Conservation (phyloP, 2,113 vertebrate species). For the Otolemur garnettii region DNA sequence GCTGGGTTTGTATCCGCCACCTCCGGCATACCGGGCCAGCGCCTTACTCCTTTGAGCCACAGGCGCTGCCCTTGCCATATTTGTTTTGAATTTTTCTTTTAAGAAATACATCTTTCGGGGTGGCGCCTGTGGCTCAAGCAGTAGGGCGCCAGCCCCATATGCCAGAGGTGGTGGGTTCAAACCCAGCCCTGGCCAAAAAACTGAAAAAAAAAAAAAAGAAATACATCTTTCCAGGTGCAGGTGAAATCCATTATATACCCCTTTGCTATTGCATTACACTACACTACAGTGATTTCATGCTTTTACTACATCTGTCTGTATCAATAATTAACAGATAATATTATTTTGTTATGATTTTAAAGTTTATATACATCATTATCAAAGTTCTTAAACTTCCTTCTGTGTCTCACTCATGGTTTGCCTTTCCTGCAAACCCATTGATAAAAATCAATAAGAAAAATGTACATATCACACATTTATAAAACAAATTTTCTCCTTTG, state of each 20-base stretch:
- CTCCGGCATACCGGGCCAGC: too few species aligned
- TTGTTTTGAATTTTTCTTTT: too few species aligned
- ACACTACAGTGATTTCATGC: not conserved
- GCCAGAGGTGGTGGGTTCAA: too few species aligned
- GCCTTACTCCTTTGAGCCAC: too few species aligned
- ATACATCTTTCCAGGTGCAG: not conserved
- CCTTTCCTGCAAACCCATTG: not conserved
- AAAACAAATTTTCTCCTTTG: not conserved
- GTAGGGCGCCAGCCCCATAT: too few species aligned
- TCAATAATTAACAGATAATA: not conserved
- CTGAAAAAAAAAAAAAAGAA: too few species aligned
- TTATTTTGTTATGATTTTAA: slow-evolving; percentile 5
- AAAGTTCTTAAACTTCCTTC: not conserved
- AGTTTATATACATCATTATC: not conserved
- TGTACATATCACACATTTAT: not conserved
- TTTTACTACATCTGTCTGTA: not conserved
- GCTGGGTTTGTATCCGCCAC: too few species aligned
- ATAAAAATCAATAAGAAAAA: not conserved
- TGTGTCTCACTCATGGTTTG: not conserved
- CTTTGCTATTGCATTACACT: not conserved
- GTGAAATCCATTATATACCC: too few species aligned
- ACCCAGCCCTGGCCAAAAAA: too few species aligned
- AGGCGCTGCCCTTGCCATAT: too few species aligned
- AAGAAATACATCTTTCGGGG: not conserved
- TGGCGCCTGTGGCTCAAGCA: too few species aligned